phyloP scores from a whole-genome alignment of 2,113 vertebrate species.

The Sapayoa aenigma region DNA sequence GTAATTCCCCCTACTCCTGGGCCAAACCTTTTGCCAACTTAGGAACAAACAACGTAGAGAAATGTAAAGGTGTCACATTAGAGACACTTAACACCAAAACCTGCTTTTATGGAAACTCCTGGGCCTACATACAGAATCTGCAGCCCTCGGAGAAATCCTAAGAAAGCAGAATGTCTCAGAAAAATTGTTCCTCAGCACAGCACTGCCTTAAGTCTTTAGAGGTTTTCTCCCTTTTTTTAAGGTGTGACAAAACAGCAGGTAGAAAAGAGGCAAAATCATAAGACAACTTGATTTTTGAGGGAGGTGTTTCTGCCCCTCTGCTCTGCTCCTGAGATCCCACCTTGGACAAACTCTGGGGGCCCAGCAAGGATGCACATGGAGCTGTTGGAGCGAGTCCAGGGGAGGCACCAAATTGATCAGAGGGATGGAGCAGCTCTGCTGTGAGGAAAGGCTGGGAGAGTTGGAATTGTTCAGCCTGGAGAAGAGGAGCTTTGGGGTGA shows the following conservation, averaged over 20 bases:
- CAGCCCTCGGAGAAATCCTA: not conserved
- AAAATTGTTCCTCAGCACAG: not conserved
- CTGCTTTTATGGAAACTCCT: not conserved
- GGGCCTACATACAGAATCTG: not conserved
- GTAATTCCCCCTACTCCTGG: not conserved
- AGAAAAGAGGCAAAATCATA: not conserved
- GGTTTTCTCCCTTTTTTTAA: fast-evolving
- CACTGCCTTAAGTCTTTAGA: not conserved
- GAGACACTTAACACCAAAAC: not conserved
- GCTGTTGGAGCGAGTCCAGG: not conserved
- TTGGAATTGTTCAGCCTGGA: not conserved
- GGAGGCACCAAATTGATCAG: not conserved
- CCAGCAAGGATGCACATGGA: not conserved
- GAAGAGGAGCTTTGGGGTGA: not conserved
- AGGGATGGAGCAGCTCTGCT: not conserved
- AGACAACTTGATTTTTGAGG: not conserved
- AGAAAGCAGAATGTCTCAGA: not conserved
- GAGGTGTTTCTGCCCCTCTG: not conserved
- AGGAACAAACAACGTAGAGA: not conserved
- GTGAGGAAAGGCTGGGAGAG: not conserved
- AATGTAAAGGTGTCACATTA: not conserved
- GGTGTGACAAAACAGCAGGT: not conserved
- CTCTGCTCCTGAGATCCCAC: not conserved
- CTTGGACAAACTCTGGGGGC: not conserved
- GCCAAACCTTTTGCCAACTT: not conserved